These are phyloP conservation scores for Campylomormyrus tamandua DNA, from an alignment of 2,113 vertebrate species.

Conservation along the genomic window DNA sequence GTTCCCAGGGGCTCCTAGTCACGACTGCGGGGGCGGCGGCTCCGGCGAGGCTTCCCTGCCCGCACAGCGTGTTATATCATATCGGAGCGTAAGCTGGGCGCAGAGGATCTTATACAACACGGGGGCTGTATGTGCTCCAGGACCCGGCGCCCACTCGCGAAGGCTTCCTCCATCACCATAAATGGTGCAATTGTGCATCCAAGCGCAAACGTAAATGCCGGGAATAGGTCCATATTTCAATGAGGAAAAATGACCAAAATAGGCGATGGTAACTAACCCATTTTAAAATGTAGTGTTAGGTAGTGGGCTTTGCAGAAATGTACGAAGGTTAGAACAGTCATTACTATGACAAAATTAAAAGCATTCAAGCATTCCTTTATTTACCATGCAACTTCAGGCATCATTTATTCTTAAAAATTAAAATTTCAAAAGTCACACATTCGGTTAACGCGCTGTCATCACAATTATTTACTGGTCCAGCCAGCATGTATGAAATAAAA, in stretches of 20 bases:
- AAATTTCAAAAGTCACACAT: neutral
- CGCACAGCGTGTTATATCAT: neutral
- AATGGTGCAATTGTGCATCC: neutral
- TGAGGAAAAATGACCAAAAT: neutral
- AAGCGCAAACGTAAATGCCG: neutral
- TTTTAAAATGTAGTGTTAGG: neutral
- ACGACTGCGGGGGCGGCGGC: conserved; percentile 15
- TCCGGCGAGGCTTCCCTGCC: neutral
- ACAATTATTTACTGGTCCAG: conserved; percentile 49
- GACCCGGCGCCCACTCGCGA: conserved; percentile 24
- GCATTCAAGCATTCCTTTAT: neutral
- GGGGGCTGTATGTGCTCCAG: neutral
- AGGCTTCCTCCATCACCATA: conserved; percentile 14
- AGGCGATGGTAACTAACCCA: neutral
- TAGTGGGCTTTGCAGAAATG: neutral
- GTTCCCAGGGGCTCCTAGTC: neutral
- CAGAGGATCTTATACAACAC: neutral
- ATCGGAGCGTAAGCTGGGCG: neutral
- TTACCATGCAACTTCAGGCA: neutral
- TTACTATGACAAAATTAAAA: neutral
- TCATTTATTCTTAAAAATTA: neutral
- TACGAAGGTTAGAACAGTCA: neutral
- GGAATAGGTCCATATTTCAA: neutral
- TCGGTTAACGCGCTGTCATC: conserved; percentile 13
- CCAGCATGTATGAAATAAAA: conserved; percentile 55